Conservation (phyloP, 2,797 vertebrate species). For the Ptychobarbus kaznakovi region DNA sequence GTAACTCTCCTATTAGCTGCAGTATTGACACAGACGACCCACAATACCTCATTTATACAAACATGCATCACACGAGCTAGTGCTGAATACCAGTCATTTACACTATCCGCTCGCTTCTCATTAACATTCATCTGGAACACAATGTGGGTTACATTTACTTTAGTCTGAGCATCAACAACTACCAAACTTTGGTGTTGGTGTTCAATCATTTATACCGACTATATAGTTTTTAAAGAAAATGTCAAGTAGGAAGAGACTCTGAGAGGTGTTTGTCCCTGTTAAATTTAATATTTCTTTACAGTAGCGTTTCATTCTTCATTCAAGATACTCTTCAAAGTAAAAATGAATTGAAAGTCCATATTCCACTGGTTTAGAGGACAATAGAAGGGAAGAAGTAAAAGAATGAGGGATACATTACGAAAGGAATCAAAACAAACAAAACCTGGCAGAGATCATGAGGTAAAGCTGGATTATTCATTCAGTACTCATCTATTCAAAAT, state of each 20-base stretch:
- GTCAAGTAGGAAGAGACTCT: slow-evolving; percentile 17
- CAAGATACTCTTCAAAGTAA: not conserved
- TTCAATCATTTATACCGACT: not conserved
- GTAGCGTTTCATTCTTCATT: slow-evolving; percentile 22
- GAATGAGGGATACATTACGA: slow-evolving; percentile 7
- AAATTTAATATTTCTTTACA: slow-evolving; percentile 17
- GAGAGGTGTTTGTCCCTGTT: slow-evolving; percentile 19
- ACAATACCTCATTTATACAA: slow-evolving; percentile 12
- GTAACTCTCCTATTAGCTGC: slow-evolving; percentile 13
- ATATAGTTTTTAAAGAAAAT: not conserved
- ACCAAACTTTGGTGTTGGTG: not conserved
- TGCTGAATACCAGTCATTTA: not conserved
- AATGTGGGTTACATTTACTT: not conserved
- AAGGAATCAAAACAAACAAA: not conserved
- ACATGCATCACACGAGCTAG: not conserved
- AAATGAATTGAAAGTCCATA: slow-evolving; percentile 8
- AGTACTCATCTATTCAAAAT: slow-evolving; percentile 70
- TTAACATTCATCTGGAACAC: slow-evolving; percentile 6
- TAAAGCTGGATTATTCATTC: slow-evolving; percentile 9
- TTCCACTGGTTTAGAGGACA: not conserved
- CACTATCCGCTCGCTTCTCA: not conserved
- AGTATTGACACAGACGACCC: slow-evolving; percentile 2
- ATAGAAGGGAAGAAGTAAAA: not conserved
- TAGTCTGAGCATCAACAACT: not conserved
- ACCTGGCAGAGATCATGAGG: slow-evolving; percentile 17